Conservation (phyloP, 30 jellyfish, hydroid and myxozoan genomes). For the Catostylus mosaicus region DNA sequence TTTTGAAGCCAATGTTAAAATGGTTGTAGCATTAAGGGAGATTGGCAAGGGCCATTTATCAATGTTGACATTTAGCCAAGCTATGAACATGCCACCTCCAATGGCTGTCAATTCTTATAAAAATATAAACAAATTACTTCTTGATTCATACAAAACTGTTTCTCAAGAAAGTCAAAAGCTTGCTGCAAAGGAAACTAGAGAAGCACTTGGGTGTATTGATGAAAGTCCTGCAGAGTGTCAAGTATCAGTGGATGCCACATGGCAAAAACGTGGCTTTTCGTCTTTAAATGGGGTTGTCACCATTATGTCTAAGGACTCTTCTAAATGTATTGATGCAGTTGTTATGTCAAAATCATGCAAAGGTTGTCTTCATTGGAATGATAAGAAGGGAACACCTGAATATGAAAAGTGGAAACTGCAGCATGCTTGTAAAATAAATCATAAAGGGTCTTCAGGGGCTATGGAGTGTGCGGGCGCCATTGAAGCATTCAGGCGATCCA, state of each 20-base stretch:
- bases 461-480: slow-evolving; percentile 62
- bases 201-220: not conserved
- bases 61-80: not conserved
- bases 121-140: not conserved
- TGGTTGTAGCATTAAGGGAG: not conserved
- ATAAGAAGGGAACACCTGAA: not conserved
- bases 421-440: slow-evolving; percentile 36
- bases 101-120: not conserved
- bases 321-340: slow-evolving; percentile 23
- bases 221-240: slow-evolving; percentile 12
- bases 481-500: slow-evolving; percentile 32
- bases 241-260: slow-evolving; percentile 46
- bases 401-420: slow-evolving; percentile 26
- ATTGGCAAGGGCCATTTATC: not conserved
- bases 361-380: slow-evolving; percentile 32
- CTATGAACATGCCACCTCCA: slow-evolving; percentile 5
- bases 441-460: slow-evolving; percentile 42
- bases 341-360: slow-evolving; percentile 42
- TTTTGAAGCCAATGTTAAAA: no score
- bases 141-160: not conserved
- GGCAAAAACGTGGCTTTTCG: slow-evolving; percentile 47
- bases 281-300: slow-evolving; percentile 47
- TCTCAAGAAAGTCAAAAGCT: not conserved
- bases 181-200: slow-evolving; percentile 8
- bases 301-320: not conserved